A percentile compares a stretch with the other conserved stretches of the same genome.
These are phyloP conservation scores for Lagria hirta DNA, from an alignment of 2,888 invertebrate species.

Conservation along the genomic window DNA sequence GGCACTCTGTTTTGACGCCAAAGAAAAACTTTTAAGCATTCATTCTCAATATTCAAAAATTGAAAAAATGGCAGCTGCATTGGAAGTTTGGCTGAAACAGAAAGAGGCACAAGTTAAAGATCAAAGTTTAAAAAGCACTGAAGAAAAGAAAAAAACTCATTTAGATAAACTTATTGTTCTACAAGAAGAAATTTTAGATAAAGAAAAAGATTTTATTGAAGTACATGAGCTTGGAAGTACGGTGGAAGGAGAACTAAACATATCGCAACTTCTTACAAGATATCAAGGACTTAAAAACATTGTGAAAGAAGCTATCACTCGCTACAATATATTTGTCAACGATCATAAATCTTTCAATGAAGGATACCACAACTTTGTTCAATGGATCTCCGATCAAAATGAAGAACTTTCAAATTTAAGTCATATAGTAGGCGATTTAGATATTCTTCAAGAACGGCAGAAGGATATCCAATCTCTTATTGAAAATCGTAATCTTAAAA, in stretches of 20 bases:
- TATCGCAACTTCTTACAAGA: constrained; percentile 76
- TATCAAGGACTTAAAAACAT: constrained; percentile 81
- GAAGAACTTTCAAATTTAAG: constrained; percentile 75
- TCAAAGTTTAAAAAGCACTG: constrained; percentile 82
- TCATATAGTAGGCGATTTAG: constrained; percentile 83
- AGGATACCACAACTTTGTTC: constrained; percentile 71
- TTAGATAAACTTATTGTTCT: constrained; percentile 73
- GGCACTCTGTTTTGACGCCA: constrained; percentile 68
- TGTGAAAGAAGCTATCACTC: constrained; percentile 78
- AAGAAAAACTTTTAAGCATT: constrained; percentile 72
- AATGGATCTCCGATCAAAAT: constrained; percentile 73
- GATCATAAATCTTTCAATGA: constrained; percentile 83
- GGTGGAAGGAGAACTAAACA: constrained; percentile 73
- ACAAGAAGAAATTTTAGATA: constrained; percentile 69
- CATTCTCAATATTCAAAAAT: constrained; percentile 81
- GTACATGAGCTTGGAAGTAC: constrained; percentile 69
- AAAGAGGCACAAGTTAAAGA: constrained; percentile 86
- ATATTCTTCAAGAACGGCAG: constrained; percentile 79
- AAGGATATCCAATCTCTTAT: constrained; percentile 77
- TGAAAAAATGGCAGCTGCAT: constrained; percentile 72
- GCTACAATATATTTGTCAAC: constrained; percentile 80
- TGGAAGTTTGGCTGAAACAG: constrained; percentile 82
- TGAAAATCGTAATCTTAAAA: constrained; percentile 75
- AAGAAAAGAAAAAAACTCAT: constrained; percentile 79
- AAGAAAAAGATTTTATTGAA: constrained; percentile 67